These are phyloP conservation scores for Hirundo rustica DNA, from an alignment of 2,797 vertebrate species.

Conservation along the genomic window DNA sequence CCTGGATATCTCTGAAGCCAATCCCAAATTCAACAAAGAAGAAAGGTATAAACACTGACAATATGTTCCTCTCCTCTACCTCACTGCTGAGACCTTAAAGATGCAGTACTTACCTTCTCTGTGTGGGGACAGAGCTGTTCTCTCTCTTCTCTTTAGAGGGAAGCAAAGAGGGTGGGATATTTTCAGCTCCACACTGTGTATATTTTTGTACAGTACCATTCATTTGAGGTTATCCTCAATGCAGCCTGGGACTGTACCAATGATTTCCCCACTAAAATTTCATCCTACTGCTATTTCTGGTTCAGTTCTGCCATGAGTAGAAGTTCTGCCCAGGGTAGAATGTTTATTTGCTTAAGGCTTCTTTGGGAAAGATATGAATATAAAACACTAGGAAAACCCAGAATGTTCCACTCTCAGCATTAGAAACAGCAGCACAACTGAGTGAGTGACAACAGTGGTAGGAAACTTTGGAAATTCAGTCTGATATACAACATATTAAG, in stretches of 20 bases:
- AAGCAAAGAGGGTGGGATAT: constrained; percentile 8
- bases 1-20: constrained; percentile 95
- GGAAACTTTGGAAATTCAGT: not conserved
- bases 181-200: not conserved
- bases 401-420: not conserved
- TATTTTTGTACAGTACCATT: constrained; percentile 15
- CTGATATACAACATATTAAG: not conserved
- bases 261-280: not conserved
- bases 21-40: constrained; percentile 94
- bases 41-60: constrained; percentile 89
- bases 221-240: not conserved
- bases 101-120: constrained; percentile 80
- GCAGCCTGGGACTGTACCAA: constrained; percentile 1
- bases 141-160: constrained; percentile 6
- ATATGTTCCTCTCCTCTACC: constrained; percentile 74
- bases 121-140: constrained; percentile 39
- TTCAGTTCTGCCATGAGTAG: constrained; percentile 6
- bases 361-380: not conserved
- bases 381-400: not conserved
- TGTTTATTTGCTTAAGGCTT: not conserved
- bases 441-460: not conserved
- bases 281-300: not conserved
- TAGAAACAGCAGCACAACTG: not conserved
- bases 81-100: constrained; percentile 78
- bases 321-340: not conserved